Evolutionary conservation across 2,888 invertebrate species (phyloP).

Genomic region (Apotomis turbidana): DNA sequence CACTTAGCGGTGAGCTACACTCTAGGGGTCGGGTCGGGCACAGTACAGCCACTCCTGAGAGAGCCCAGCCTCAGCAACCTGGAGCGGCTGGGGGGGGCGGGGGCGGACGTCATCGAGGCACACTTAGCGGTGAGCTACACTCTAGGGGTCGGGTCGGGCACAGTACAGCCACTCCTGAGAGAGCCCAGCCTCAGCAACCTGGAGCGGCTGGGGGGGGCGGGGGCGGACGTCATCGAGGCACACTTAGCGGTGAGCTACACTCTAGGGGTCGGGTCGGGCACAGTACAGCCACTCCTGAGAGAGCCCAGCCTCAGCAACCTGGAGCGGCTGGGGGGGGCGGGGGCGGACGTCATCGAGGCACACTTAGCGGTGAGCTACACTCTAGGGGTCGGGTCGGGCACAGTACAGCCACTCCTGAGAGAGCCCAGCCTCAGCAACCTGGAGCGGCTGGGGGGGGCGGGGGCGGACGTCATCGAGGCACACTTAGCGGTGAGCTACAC

Average conservation of each 20-base stretch:
- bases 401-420: slow-evolving; percentile 50
- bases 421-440: slow-evolving; percentile 65
- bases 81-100: slow-evolving; percentile 57
- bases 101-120: slow-evolving; percentile 65
- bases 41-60: slow-evolving; percentile 54
- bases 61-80: slow-evolving; percentile 65
- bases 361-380: slow-evolving; percentile 63
- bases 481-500: slow-evolving; percentile 63
- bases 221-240: slow-evolving; percentile 65
- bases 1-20: slow-evolving; percentile 63
- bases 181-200: slow-evolving; percentile 65
- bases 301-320: slow-evolving; percentile 65
- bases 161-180: slow-evolving; percentile 50
- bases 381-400: too few species aligned
- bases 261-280: too few species aligned
- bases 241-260: slow-evolving; percentile 63
- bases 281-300: slow-evolving; percentile 50
- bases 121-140: slow-evolving; percentile 63
- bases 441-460: slow-evolving; percentile 57
- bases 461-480: slow-evolving; percentile 65
- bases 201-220: slow-evolving; percentile 57
- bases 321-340: slow-evolving; percentile 57
- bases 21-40: too few species aligned
- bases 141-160: too few species aligned
- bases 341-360: slow-evolving; percentile 65